phyloP scores from a whole-genome alignment of 2,888 invertebrate species.

The Synergus japonicus region DNA sequence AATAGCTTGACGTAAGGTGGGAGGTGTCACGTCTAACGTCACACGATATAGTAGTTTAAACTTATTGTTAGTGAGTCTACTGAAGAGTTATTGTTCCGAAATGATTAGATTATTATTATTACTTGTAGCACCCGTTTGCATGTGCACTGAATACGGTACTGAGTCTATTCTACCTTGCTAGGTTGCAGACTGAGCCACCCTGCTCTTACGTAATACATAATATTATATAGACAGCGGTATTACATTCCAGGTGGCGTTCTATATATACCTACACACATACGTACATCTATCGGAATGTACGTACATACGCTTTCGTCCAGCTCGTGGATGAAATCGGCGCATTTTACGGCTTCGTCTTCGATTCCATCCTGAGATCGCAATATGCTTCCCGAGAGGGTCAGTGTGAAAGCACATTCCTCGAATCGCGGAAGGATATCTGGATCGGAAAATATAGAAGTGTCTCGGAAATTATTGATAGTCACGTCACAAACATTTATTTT shows the following conservation, averaged over 20 bases:
- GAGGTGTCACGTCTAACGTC: no score
- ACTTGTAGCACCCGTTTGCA: not conserved
- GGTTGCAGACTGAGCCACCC: slow-evolving; percentile 10
- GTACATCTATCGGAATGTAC: slow-evolving; percentile 28
- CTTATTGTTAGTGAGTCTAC: no score
- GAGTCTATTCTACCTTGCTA: slow-evolving; percentile 2
- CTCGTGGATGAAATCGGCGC: slow-evolving; percentile 30
- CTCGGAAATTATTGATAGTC: slow-evolving; percentile 28
- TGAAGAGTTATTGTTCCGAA: no score
- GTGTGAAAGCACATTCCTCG: slow-evolving; percentile 30
- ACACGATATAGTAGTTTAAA: no score
- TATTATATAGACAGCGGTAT: slow-evolving; percentile 39
- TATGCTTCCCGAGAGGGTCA: slow-evolving; percentile 33
- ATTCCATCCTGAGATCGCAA: slow-evolving; percentile 27
- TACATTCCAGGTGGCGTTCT: slow-evolving; percentile 22
- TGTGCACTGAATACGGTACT: not conserved
- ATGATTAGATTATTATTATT: no score
- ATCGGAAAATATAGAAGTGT: slow-evolving; percentile 5
- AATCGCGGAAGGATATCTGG: not conserved
- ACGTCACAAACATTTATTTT: not conserved
- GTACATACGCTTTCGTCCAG: slow-evolving; percentile 15
- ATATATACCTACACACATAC: slow-evolving; percentile 8
- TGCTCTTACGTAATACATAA: slow-evolving; percentile 39
- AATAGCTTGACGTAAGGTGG: no score
- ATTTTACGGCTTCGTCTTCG: slow-evolving; percentile 37